Evolutionary conservation across 2,113 vertebrate species (phyloP), one percentile per base, ranked within the genome.

Genomic region (Empidonax traillii): DNA sequence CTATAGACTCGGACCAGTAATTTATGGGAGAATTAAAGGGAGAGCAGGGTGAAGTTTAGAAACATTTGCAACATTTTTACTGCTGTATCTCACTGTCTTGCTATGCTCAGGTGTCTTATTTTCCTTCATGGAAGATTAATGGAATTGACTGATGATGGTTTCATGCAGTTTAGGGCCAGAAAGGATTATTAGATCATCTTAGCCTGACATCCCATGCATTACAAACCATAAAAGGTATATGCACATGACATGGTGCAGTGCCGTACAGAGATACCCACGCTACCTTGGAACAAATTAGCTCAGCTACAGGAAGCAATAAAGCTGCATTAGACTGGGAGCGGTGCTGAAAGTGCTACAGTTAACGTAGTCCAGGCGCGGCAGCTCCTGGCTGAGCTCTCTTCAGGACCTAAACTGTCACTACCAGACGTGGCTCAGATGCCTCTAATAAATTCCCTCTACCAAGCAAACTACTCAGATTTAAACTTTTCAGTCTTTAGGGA

Each of bases 131-230:
- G 92, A 90, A 96, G 93, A 94, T 93, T 95, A 96, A 96, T 96
- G 92, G 69, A 93, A 89, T 66, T 82, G 94, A 91, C 90, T 91
- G 92, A 81, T 96, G 94, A 94, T 20, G 85, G 69, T 91, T 97
- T 93, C 89, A 95, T 93, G 66, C 0, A 1, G 84, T 96, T 97
- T 95, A 95, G 85, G 81, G 89, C 93, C 96, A 95, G 94, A 97
- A 94, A 96, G 94, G 94, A 95, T 96, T 96, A 94, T 91, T 95
- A 93, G 95, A 91, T 96, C 91, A 87, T 87, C 41, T 93, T 89
- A 94, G 81, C 66, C 87, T 96, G 93, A 97, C 93, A 94, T 82
- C 69, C 81, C 6, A 6, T 79, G 87, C 74, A 43, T 96, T 94
- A 85, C 91, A 87, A 81, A 51, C 93, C 58, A 44, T 87, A 61